Base-by-base conservation (phyloP, 2,797 vertebrate genomes). In the Sternarchorhynchus goeldii region DNA sequence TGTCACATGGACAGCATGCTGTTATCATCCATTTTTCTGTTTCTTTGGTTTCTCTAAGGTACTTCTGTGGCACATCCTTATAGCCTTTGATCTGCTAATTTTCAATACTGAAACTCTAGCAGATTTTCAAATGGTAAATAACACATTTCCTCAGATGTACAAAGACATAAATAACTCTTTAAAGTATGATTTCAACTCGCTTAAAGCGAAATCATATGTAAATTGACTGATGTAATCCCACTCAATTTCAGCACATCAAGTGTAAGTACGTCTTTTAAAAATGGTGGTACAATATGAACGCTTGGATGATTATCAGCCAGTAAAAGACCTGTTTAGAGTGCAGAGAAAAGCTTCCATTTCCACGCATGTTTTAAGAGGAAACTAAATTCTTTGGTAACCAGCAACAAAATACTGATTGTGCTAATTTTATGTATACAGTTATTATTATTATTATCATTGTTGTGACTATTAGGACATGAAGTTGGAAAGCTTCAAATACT, bases 1-100 rank as follows among this genome's bases (percentile, higher is more conserved):
- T 58, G 36, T 29, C 53, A 41, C 76, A 75, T 73, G 74, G 74
- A 64, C 56, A 25, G 34, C 62, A 29, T 76, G 25, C 71, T 76
- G 29, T 73, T 63, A 67, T 70, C 63, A 68, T 59, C 55, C 56
- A 56, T 60, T 73, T 67, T 53, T 77, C 41, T 59, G 10, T 10
- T 45, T 45, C 41, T 45, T 45, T 45, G 6, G 10, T 72, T 64
- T 72, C 41, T 25, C 21, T 20, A 25, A 4, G 34, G 39, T 63
- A 57, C 36, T n/a, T 72, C 67, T 55, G 20, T 58, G 17, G 65
- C 72, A 50, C 53, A 21, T 55, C 25, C 25, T 60, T 57, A 64
- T 62, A 72, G 76, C 59, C 63, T 57, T 59, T 75, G 64, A 67
- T 64, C 45, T 36, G 25, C 29, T 53, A 34, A n/a, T 64, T 68